Base-by-base conservation (phyloP, 2,113 vertebrate genomes). In the Mirza zaza region DNA sequence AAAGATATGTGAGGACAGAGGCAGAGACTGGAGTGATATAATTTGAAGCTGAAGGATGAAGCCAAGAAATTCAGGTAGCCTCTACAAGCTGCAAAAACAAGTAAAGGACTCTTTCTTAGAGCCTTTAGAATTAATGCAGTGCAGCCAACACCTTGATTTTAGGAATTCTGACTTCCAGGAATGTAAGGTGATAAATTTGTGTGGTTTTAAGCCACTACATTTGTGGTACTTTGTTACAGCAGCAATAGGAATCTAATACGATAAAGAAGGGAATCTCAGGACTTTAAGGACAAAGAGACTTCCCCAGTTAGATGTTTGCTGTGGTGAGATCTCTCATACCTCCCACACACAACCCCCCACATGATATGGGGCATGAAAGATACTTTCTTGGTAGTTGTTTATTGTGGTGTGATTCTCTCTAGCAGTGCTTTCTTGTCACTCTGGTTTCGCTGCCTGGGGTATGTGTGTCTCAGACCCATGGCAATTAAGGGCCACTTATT, bases 311-410 rank as follows among this genome's bases (percentile, higher is more conserved):
- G 20, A 18, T 3, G 6, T 48, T 52, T 55, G 8, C 8, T 85
- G 42, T 27, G 4, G 27, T 25, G 3, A 23, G 27, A 5, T 8
- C 2, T 42, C 36, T 8, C 34, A 21, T 12, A 39, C 1, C 23
- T 13, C 2, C 27, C 9, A 9, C 0, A 50, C 34, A 32, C 0
- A 61, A 34, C 20, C 32, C 50, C 27, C 18, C 7, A 18, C 20
- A 39, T 39, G 42, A 75, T 15, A 4, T 8, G n/a, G 12, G 3
- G 9, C 23, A n/a, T 29, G 14, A 79, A 87, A 6, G 48, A 15
- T 18, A n/a, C 10, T 63, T 85, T 23, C 17, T 15, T 36, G 8
- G 6, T 55, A 18, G 34, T 4, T 14, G 6, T 1, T 27, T 68
- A 14, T 39, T 48, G 21, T 39, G 3, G 1, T 55, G 3, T 65